Evolutionary conservation across 2,113 vertebrate species (phyloP).

Genomic region (Amphilophus citrinellus): DNA sequence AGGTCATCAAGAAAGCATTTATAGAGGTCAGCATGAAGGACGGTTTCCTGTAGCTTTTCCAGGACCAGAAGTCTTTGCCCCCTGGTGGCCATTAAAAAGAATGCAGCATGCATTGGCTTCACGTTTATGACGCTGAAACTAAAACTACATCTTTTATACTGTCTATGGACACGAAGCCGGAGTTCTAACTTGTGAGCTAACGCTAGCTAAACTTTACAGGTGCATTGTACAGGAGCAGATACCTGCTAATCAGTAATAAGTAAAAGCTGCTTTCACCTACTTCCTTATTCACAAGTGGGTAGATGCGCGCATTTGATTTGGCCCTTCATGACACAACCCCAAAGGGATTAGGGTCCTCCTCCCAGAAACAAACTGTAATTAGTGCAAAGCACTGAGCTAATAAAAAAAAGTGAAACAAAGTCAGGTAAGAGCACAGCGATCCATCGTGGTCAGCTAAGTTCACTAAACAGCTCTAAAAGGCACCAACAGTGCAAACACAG

Average conservation of each 20-base stretch:
- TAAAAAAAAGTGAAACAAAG: neutral
- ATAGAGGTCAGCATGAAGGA: neutral
- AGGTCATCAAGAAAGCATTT: neutral
- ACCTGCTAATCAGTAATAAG: neutral
- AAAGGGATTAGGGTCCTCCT: neutral
- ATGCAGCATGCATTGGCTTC: neutral
- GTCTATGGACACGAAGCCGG: neutral
- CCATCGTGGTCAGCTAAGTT: neutral
- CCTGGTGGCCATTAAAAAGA: neutral
- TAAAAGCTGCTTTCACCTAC: neutral
- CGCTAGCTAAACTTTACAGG: neutral
- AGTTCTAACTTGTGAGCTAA: neutral
- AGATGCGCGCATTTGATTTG: neutral
- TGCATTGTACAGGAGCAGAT: neutral
- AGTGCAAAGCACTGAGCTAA: neutral
- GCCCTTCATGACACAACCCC: neutral
- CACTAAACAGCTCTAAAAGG: neutral
- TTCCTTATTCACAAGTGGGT: neutral
- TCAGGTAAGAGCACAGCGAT: accelerated
- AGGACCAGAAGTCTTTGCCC: neutral
- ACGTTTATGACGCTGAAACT: too few relatives aligned
- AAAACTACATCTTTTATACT: neutral
- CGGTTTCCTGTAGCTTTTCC: neutral
- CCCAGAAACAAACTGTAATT: neutral
- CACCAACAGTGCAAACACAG: neutral